These are phyloP conservation scores for Pterocles orientalis DNA, from an alignment of 2,113 vertebrate genomes.

Conservation along the genomic window DNA sequence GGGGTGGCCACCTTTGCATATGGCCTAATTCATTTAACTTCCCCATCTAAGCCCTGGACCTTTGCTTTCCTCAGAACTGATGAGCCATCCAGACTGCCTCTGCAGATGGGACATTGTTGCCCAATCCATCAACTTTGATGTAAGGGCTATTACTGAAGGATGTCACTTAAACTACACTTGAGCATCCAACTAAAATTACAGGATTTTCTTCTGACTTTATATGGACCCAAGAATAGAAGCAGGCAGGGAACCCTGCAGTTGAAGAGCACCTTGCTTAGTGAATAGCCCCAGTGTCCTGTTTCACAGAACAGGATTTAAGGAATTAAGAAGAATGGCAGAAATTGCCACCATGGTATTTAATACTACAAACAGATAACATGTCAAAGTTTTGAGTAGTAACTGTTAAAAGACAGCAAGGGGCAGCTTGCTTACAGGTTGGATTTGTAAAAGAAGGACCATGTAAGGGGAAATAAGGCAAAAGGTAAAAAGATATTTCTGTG, in stretches of 20 bases:
- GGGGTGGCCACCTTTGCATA: neutral
- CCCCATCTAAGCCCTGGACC: neutral
- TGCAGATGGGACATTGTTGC: neutral
- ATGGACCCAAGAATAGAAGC: neutral
- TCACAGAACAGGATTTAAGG: neutral
- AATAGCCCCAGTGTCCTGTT: neutral
- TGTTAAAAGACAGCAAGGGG: neutral
- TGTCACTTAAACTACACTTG: neutral
- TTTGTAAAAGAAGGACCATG: neutral
- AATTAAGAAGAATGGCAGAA: neutral
- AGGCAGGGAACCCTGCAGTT: neutral
- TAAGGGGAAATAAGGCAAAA: neutral
- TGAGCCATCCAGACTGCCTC: neutral
- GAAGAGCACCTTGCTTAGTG: neutral
- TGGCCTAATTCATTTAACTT: neutral
- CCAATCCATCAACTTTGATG: neutral
- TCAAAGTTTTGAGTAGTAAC: neutral
- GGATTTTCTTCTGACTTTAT: neutral
- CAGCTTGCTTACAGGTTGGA: neutral
- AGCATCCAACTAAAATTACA: neutral
- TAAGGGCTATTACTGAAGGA: neutral
- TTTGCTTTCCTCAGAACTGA: neutral
- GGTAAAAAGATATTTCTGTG: neutral
- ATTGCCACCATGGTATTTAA: neutral
- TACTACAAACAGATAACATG: neutral